Evolutionary conservation across 2,888 invertebrate species (phyloP), one percentile per base, ranked within the genome.

Genomic region (Cephus pulcher): DNA sequence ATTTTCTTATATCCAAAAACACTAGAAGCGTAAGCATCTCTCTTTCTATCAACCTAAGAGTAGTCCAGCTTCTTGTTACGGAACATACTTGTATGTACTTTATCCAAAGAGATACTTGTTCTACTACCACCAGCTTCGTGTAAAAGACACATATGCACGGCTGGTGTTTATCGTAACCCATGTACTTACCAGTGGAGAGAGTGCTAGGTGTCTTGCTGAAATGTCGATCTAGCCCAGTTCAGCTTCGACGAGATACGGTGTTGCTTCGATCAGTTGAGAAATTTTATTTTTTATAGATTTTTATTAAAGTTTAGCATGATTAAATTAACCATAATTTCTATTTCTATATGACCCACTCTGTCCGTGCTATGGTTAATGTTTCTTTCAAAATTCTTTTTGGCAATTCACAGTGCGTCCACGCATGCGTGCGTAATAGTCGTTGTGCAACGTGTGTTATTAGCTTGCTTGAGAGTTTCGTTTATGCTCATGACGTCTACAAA

Each of bases 101-200:
- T 23, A 56, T 56, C 23, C 23, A 56, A 56, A 23, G 56, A 56
- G 56, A 56, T 56, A 56, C 56, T 56, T 56, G 56, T 56, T 56
- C 9, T 56, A 23, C 23, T 56, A 56, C 9, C 9, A 56, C 74
- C 74, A 76, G 68, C 80, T 78, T 80, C 84, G 81, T 81, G 80
- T 84, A 82, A 83, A 85, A 82, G 79, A 81, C 76, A 84, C 84
- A 82, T 84, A 85, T 56, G 56, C 56, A 56, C 15, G 56, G 56
- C 23, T 56, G 56, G 23, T 1, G 23, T 56, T 23, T 56, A 56
- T 23, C 56, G 56, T 23, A 9, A 56, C 9, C 56, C 9, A 23
- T 56, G 56, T 23, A 56, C 56, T 23, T 56, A 56, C 56, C 23
- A 56, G 23, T 56, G 23, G 56, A 56, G 23, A 56, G 23, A 56